These are phyloP conservation scores for Pygathrix nemaeus DNA, from an alignment of 2,113 vertebrate genomes.

Conservation along the genomic window DNA sequence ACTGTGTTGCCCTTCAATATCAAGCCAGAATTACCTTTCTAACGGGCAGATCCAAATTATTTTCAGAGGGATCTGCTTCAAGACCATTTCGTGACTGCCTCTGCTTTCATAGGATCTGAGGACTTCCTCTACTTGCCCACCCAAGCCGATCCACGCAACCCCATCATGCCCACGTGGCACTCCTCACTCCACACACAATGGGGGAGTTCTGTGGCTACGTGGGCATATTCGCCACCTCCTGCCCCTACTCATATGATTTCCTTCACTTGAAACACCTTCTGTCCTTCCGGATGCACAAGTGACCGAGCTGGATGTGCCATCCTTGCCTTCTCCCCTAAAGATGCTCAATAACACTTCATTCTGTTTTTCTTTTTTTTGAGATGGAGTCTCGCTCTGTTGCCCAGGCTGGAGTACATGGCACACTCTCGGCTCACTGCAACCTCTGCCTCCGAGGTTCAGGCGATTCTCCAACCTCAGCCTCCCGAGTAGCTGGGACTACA, in stretches of 20 bases:
- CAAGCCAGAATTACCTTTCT: not conserved
- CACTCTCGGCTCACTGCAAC: too few relatives aligned
- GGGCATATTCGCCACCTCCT: too few relatives aligned
- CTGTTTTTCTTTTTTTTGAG: too few relatives aligned
- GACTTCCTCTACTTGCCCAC: not conserved
- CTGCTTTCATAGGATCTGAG: accelerated
- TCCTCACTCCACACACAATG: not conserved
- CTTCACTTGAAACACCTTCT: not conserved
- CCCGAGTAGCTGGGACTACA: too few relatives aligned
- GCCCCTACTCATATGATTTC: too few relatives aligned
- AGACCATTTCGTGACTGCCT: not conserved
- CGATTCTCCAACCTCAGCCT: too few relatives aligned
- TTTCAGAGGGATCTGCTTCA: not conserved
- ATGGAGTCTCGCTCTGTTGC: too few relatives aligned
- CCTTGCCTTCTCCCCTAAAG: not conserved
- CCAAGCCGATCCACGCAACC: not conserved
- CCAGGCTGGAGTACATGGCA: too few relatives aligned
- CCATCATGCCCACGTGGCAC: not conserved
- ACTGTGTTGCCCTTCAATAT: not conserved
- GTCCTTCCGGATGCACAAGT: not conserved
- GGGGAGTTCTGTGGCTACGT: not conserved
- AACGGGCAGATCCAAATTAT: not conserved
- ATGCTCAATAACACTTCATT: accelerated
- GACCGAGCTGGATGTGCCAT: too few relatives aligned
- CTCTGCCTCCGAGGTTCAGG: too few relatives aligned